A percentile compares a stretch with the other conserved stretches of the same genome.
These are phyloP conservation scores for Dascyllus trimaculatus DNA, from an alignment of 2,113 vertebrate species.

Conservation along the genomic window DNA sequence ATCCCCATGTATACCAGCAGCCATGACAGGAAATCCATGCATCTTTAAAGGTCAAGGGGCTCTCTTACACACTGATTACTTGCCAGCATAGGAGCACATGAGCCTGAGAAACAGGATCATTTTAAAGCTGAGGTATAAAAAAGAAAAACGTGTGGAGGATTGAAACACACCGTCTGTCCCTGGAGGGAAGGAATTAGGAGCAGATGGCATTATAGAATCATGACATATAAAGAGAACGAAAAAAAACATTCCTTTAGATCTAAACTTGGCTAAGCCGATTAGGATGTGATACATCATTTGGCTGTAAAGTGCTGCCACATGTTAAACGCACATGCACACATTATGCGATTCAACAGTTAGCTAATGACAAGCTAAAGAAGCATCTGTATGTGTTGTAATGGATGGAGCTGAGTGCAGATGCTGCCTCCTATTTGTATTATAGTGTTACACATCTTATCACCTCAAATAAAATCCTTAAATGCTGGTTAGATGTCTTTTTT, in stretches of 20 bases:
- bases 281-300: conserved; percentile 56
- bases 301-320: conserved; percentile 41
- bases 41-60: conserved; percentile 71
- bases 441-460: conserved; percentile 35
- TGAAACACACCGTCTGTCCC: conserved; percentile 19
- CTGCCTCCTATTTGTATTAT: conserved; percentile 10
- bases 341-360: conserved; percentile 36
- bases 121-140: conserved; percentile 23
- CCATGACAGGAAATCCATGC: conserved; percentile 69
- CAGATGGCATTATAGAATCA: conserved; percentile 55
- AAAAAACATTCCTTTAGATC: conserved; percentile 42
- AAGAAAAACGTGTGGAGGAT: conserved; percentile 13
- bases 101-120: neutral
- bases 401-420: conserved; percentile 37
- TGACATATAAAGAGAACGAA: conserved; percentile 28
- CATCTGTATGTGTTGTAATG: conserved; percentile 39
- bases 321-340: conserved; percentile 22
- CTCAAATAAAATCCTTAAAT: conserved; percentile 1
- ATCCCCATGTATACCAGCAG: conserved; percentile 23
- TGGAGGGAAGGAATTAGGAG: conserved; percentile 33
- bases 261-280: conserved; percentile 56
- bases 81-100: conserved; percentile 16
- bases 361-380: conserved; percentile 46
- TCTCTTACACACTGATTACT: conserved; percentile 45
- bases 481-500: conserved; percentile 13